A percentile compares a stretch with the other conserved stretches of the same genome.
Evolutionary conservation across 2,797 vertebrate genomes (phyloP).

Genomic region (Chlorospingus semifuscus): DNA sequence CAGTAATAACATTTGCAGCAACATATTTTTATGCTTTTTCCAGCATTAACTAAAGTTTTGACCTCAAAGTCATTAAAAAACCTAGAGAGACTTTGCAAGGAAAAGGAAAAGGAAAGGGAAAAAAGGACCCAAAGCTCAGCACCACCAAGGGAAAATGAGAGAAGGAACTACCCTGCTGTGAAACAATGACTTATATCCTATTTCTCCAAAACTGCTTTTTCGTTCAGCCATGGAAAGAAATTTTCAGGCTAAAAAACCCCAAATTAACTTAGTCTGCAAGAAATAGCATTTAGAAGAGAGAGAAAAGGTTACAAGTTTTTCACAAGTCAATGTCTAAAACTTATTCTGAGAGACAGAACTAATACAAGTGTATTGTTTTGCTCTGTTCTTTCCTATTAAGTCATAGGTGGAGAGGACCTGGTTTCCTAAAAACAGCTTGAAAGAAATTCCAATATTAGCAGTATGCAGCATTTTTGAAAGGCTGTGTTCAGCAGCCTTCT

Average conservation of each 20-base stretch:
- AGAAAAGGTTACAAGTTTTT: background rate
- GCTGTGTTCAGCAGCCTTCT: background rate
- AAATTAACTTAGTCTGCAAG: background rate
- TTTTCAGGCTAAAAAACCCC: background rate
- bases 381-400: background rate
- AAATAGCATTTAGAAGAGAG: background rate
- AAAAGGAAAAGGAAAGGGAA: background rate
- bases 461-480: background rate
- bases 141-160: slow-evolving; percentile 8
- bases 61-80: slow-evolving; percentile 48
- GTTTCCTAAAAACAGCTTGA: background rate
- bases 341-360: background rate
- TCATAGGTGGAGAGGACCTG: background rate
- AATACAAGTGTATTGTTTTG: background rate
- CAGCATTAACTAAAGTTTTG: background rate
- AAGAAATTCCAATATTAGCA: background rate
- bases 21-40: background rate
- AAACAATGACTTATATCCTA: slow-evolving; percentile 33
- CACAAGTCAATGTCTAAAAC: background rate
- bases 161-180: slow-evolving; percentile 27
- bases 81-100: background rate
- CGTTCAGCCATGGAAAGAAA: slow-evolving; percentile 14
- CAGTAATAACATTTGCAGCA: background rate
- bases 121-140: background rate
- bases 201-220: slow-evolving; percentile 38